Evolutionary conservation across 1,140 invertebrate species (phyloP).

Genomic region (Lepidurus couesii): DNA sequence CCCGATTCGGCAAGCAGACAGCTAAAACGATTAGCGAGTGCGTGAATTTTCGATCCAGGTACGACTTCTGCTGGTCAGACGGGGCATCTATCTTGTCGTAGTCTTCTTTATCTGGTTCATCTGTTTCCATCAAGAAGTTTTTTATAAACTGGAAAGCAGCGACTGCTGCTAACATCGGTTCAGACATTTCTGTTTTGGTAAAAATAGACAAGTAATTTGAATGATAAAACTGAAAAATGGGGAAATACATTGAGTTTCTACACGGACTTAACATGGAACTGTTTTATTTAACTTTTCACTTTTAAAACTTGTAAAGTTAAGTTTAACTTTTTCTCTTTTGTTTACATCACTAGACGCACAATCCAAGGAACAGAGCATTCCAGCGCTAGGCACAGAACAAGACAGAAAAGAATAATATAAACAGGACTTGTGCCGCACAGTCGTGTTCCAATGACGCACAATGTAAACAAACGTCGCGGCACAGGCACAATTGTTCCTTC

Average conservation of each 20-base stretch:
- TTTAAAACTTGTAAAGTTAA: background rate
- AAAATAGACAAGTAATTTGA: background rate
- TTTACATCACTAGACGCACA: background rate
- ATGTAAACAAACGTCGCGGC: conserved; percentile 4
- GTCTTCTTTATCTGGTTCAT: background rate
- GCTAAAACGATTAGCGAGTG: background rate
- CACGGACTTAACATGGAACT: background rate
- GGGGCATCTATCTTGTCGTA: conserved; percentile 4
- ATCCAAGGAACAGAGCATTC: background rate
- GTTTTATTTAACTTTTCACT: background rate
- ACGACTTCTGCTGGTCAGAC: background rate
- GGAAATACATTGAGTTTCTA: background rate
- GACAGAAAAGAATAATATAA: background rate
- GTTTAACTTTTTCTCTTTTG: background rate
- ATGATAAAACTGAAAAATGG: background rate
- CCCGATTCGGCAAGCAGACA: background rate
- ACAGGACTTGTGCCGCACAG: conserved; percentile 3
- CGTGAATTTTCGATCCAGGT: conserved; percentile 5
- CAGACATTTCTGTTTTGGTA: conserved; percentile 6
- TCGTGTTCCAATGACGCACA: background rate
- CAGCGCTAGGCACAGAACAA: conserved; percentile 4
- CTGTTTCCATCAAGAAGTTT: background rate
- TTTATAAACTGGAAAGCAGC: background rate
- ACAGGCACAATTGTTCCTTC: background rate
- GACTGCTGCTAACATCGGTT: background rate